phyloP scores from a whole-genome alignment of 2,888 invertebrate species.

The Drosophila dives region DNA sequence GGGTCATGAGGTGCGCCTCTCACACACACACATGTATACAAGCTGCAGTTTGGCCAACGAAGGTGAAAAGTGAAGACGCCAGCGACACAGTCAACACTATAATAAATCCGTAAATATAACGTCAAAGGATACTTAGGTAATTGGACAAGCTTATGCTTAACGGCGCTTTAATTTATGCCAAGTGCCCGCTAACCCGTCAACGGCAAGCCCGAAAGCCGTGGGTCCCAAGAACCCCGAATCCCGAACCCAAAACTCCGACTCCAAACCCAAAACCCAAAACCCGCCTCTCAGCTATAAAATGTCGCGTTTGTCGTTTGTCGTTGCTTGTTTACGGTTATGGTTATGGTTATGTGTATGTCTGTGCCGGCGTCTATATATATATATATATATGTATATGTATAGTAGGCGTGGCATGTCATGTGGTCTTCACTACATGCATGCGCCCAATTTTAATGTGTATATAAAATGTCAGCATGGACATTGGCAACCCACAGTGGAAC shows the following conservation, averaged over 20 bases:
- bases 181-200: constrained; percentile 42
- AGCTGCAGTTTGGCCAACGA: constrained; percentile 41
- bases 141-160: constrained; percentile 79
- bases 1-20: constrained; percentile 19
- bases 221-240: constrained; percentile 7
- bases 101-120: constrained; percentile 78
- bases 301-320: constrained; percentile 71
- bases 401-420: constrained; percentile 56
- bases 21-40: constrained; percentile 9
- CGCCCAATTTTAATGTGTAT: constrained; percentile 61
- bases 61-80: constrained; percentile 14
- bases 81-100: constrained; percentile 73
- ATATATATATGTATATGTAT: constrained; percentile 15
- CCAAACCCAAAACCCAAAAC: constrained; percentile 8
- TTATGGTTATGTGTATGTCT: constrained; percentile 41
- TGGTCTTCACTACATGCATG: constrained; percentile 51
- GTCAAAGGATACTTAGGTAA: constrained; percentile 77
- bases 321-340: constrained; percentile 75
- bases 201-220: not conserved
- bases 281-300: constrained; percentile 65
- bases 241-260: constrained; percentile 10
- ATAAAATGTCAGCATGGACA: constrained; percentile 55
- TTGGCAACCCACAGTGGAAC: constrained; percentile 23
- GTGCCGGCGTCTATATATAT: constrained; percentile 14
- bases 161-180: constrained; percentile 78